These are phyloP conservation scores for Trogon melanurus DNA, from an alignment of 2,113 vertebrate species.

Conservation along the genomic window DNA sequence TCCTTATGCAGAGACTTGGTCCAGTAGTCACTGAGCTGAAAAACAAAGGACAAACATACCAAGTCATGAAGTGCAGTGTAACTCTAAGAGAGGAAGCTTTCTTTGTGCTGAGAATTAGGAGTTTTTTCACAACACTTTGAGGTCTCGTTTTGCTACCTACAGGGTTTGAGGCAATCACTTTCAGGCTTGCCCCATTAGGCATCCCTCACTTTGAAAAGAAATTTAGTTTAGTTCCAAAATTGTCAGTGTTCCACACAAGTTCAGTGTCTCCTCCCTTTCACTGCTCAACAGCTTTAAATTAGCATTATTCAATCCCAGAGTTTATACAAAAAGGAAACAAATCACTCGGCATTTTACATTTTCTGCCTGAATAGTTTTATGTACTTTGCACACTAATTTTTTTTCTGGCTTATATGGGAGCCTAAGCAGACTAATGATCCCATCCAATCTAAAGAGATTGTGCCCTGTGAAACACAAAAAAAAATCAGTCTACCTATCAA, in stretches of 20 bases:
- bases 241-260: not conserved
- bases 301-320: not conserved
- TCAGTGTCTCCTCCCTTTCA: not conserved
- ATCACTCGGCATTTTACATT: not conserved
- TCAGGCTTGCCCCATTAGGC: not conserved
- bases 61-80: not conserved
- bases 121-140: not conserved
- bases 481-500: constrained; percentile 74
- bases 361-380: not conserved
- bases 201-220: not conserved
- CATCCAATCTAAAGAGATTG: not conserved
- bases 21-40: not conserved
- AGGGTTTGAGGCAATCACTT: not conserved
- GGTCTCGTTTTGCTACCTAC: fast-evolving
- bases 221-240: not conserved
- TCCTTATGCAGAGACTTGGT: not conserved
- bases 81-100: not conserved
- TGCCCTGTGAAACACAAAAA: not conserved
- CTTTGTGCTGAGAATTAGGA: not conserved
- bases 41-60: not conserved
- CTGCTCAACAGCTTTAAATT: not conserved
- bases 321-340: not conserved
- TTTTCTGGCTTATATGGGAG: not conserved
- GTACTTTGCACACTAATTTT: not conserved
- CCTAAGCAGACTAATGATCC: not conserved